Base-by-base conservation (phyloP, 2,797 vertebrate species). In the Momotus momota region DNA sequence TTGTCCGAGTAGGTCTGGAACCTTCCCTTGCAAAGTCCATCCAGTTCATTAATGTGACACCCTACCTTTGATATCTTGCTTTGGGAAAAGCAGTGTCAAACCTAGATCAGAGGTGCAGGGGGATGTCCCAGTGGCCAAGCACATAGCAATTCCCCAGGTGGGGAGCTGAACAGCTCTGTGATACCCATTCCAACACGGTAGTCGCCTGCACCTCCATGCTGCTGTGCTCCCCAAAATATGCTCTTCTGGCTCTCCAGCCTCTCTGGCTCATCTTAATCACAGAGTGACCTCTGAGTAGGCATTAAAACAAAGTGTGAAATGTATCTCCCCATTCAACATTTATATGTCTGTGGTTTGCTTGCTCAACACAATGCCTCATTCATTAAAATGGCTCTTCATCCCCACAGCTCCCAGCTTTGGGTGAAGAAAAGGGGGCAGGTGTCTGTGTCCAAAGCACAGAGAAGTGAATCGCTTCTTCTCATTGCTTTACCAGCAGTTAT, bases 191-290 rank as follows among this genome's bases (percentile, higher is more conserved):
- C 55, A 35, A n/a, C n/a, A 14, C 2, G 0, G 62, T 38, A 57
- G 12, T 27, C 19, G 3, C 48, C 27, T 74, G 31, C 26, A 80
- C 4, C 16, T 11, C 25, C 3, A 0, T 82, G 65, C 25, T 64
- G 25, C 65, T 0, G 0, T 55, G 14, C 10, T 86, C 5, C 14
- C 18, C 20, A 3, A 60, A 0, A 35, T 21, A n/a, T 35, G 10
- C 9, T 83, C 55, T 74, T 81, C 48, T 51, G 67, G 14, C 9
- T 78, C 33, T 18, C 15, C 71, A 77, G 29, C 12, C 1, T 40
- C 78, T 81, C 40, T 75, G 52, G 14, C 11, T 87, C 78, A 35
- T 55, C 29, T 78, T 57, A 81, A 27, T 43, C 20, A 23, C 23
- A 64, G 52, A 74, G 35, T 2, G 3, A 18, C 25, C 55, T 22